phyloP scores from a whole-genome alignment of 2,797 vertebrate genomes.

The Gallirallus australis region DNA sequence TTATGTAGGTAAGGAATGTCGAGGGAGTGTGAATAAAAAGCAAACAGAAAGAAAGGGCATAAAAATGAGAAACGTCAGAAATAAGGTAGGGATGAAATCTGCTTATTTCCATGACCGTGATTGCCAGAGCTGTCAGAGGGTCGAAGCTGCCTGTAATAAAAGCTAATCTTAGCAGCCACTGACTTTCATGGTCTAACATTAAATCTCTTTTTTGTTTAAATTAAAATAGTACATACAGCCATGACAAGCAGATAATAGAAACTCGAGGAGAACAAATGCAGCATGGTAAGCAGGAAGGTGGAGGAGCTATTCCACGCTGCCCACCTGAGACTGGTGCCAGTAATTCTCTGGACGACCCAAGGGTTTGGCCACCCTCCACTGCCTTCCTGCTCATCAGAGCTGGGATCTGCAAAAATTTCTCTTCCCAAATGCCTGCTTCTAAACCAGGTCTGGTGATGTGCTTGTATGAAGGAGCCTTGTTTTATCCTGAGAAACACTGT shows the following conservation, averaged over 20 bases:
- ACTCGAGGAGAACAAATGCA: not conserved
- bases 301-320: not conserved
- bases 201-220: conserved; percentile 56
- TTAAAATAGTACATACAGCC: conserved; percentile 11
- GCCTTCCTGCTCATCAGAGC: not conserved
- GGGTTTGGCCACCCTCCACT: not conserved
- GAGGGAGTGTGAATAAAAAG: not conserved
- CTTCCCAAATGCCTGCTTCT: not conserved
- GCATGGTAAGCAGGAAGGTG: not conserved
- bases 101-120: not conserved
- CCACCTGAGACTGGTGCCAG: not conserved
- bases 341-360: not conserved
- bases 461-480: not conserved
- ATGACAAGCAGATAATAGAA: conserved; percentile 43
- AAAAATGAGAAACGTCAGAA: conserved; percentile 22
- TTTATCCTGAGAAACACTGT: not conserved
- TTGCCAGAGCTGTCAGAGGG: conserved; percentile 29
- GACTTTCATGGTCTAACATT: conserved; percentile 14
- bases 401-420: not conserved
- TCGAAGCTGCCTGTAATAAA: not conserved
- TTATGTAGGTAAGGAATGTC: not conserved
- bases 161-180: conserved; percentile 19
- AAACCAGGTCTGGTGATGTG: not conserved
- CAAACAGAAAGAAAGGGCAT: conserved; percentile 7
- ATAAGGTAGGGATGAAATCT: not conserved